These are phyloP conservation scores for Morelia viridis DNA, from an alignment of 2,797 vertebrate species.

Conservation along the genomic window DNA sequence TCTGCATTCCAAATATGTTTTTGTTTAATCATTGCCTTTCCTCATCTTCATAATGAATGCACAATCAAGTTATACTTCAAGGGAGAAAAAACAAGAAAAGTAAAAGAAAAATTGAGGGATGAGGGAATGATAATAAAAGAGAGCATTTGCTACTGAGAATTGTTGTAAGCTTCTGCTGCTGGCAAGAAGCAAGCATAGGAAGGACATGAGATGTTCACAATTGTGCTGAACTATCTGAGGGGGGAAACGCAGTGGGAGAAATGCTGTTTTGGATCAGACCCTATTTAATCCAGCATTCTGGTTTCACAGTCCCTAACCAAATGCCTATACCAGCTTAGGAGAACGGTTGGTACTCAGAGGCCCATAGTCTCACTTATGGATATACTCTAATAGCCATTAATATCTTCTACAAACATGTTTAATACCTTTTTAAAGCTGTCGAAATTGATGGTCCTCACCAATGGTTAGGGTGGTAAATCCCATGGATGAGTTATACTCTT, in stretches of 20 bases:
- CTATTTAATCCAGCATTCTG: not conserved
- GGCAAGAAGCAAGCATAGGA: conserved; percentile 47
- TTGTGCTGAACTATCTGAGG: not conserved
- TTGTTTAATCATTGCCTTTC: conserved; percentile 77
- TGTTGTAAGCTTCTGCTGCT: not conserved
- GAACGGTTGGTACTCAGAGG: too few species aligned
- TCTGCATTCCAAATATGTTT: conserved; percentile 77
- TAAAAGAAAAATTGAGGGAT: conserved; percentile 60
- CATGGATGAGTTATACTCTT: too few species aligned
- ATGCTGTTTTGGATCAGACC: not conserved
- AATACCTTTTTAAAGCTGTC: too few species aligned
- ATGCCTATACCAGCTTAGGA: too few species aligned
- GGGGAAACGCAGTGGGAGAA: not conserved
- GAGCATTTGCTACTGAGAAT: conserved; percentile 46
- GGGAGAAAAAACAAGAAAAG: conserved; percentile 18
- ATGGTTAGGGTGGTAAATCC: too few species aligned
- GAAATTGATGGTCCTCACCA: too few species aligned
- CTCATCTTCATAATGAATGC: conserved; percentile 77
- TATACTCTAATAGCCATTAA: too few species aligned
- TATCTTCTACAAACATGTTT: too few species aligned
- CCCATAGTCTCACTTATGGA: too few species aligned
- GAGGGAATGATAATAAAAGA: conserved; percentile 41
- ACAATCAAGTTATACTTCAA: conserved; percentile 77
- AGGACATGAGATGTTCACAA: conserved; percentile 44
- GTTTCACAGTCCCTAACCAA: not conserved